Percentiles rank a stretch among this genome's conserved stretches.
phyloP scores from a whole-genome alignment of 2,888 invertebrate species.

The Leptinotarsa haldemani region DNA sequence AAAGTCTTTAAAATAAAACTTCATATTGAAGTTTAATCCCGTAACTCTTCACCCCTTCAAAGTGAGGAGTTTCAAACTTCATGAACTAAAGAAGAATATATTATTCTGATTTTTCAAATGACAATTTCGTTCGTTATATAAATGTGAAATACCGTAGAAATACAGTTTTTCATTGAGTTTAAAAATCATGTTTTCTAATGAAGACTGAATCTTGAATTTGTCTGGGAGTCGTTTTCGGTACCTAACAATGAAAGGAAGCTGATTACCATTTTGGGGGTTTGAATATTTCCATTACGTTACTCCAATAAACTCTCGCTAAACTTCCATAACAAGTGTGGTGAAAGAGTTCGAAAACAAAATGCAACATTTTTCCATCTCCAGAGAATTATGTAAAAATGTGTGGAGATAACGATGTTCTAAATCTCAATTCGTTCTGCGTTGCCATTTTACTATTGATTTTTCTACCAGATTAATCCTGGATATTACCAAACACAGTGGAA shows the following conservation, averaged over 20 bases:
- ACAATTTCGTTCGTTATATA: too few species aligned
- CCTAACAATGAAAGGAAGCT: not conserved
- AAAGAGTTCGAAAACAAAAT: slow-evolving; percentile 19
- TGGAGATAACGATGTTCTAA: slow-evolving; percentile 25
- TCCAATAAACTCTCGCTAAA: not conserved
- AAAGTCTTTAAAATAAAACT: slow-evolving; percentile 11
- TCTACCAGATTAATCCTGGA: slow-evolving; percentile 6
- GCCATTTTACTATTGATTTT: slow-evolving; percentile 37
- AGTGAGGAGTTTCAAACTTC: not conserved
- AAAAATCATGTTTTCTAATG: not conserved
- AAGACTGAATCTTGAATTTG: not conserved
- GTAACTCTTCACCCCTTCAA: not conserved
- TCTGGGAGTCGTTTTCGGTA: not conserved
- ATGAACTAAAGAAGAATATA: not conserved
- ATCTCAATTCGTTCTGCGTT: slow-evolving; percentile 31
- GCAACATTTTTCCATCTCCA: slow-evolving; percentile 23
- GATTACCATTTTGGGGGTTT: not conserved
- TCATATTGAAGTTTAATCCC: slow-evolving; percentile 1
- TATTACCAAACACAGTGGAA: not conserved
- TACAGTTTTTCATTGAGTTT: too few species aligned
- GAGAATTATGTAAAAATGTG: slow-evolving; percentile 31
- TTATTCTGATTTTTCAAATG: not conserved
- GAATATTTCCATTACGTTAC: slow-evolving; percentile 21
- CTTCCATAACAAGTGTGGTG: slow-evolving; percentile 22
- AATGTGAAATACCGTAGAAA: too few species aligned